Evolutionary conservation across 1,140 invertebrate species (phyloP).

Genomic region (Danaus plexippus): DNA sequence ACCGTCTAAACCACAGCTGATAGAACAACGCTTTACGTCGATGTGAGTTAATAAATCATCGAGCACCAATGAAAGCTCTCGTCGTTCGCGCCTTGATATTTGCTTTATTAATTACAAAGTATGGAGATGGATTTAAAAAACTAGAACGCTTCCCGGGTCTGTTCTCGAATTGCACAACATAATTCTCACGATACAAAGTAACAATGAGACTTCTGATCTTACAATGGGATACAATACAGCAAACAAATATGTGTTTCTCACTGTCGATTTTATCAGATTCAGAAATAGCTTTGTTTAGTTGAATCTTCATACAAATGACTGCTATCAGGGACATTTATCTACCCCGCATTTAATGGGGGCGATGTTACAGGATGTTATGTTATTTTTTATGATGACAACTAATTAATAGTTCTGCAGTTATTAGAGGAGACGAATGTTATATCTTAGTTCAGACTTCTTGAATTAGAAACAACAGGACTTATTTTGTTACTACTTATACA

Average conservation of each 20-base stretch:
- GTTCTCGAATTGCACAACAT: conserved; percentile 32
- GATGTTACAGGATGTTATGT: too few relatives aligned
- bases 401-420: too few relatives aligned
- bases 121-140: conserved; percentile 8
- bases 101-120: too few relatives aligned
- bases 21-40: background rate
- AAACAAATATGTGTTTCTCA: conserved; percentile 27
- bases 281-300: conserved; percentile 28
- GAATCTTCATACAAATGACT: conserved; percentile 30
- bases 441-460: too few relatives aligned
- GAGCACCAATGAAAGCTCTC: background rate
- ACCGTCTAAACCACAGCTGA: too few relatives aligned
- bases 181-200: conserved; percentile 27
- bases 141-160: conserved; percentile 25
- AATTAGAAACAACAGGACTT: too few relatives aligned
- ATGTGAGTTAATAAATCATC: background rate
- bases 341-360: conserved; percentile 11
- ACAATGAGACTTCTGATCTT: conserved; percentile 19
- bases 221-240: conserved; percentile 30
- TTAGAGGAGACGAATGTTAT: too few relatives aligned
- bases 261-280: conserved; percentile 30
- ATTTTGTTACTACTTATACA: too few relatives aligned
- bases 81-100: too few relatives aligned
- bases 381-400: too few relatives aligned
- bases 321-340: conserved; percentile 16